Percentiles rank a stretch among this genome's conserved stretches.
phyloP scores from a whole-genome alignment of 2,888 invertebrate species.

The Drosophila incognita region DNA sequence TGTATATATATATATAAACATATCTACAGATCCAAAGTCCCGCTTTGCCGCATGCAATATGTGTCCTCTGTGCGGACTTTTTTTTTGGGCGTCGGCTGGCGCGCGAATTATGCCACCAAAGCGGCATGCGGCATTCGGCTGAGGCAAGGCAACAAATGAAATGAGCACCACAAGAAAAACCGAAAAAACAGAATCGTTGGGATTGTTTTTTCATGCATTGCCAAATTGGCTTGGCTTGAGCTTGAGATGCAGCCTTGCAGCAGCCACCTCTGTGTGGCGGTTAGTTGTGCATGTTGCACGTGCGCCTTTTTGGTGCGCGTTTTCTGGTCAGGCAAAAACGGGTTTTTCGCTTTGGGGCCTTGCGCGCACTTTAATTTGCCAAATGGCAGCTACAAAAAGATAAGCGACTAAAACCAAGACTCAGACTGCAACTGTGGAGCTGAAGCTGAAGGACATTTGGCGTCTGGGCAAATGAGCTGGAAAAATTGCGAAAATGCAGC shows the following conservation, averaged over 20 bases:
- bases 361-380: slow-evolving; percentile 71
- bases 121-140: slow-evolving; percentile 15
- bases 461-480: slow-evolving; percentile 71
- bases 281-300: slow-evolving; percentile 58
- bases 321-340: slow-evolving; percentile 48
- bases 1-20: background rate
- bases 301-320: slow-evolving; percentile 42
- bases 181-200: slow-evolving; percentile 33
- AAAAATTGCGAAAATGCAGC: slow-evolving; percentile 69
- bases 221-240: slow-evolving; percentile 57
- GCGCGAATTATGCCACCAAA: slow-evolving; percentile 76
- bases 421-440: slow-evolving; percentile 13
- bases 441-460: slow-evolving; percentile 72
- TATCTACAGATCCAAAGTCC: background rate
- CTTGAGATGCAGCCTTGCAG: slow-evolving; percentile 60
- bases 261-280: slow-evolving; percentile 18
- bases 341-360: slow-evolving; percentile 57
- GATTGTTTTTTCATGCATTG: slow-evolving; percentile 38
- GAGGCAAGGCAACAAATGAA: slow-evolving; percentile 47
- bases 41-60: slow-evolving; percentile 22
- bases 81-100: slow-evolving; percentile 65
- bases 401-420: slow-evolving; percentile 39
- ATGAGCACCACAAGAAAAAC: slow-evolving; percentile 36
- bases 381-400: slow-evolving; percentile 58
- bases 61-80: slow-evolving; percentile 39